Conservation (phyloP, 2,888 invertebrate genomes). For the Microplitis manilae region DNA sequence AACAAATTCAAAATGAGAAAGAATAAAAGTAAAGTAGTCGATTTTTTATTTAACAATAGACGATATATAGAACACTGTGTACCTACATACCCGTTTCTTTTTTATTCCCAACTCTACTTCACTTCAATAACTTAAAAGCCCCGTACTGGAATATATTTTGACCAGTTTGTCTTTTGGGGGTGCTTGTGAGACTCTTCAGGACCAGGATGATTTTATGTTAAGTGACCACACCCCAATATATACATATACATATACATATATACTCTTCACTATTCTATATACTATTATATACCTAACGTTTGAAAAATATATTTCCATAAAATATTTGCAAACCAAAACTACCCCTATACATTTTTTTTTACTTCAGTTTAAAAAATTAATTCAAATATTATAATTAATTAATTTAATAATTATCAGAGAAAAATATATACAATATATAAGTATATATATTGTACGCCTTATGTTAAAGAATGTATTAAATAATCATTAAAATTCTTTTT, state of each 20-base stretch:
- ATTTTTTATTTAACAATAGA: background rate
- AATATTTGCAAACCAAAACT: background rate
- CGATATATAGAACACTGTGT: background rate
- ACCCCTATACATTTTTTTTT: too few species aligned
- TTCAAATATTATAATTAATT: too few species aligned
- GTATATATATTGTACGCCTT: too few species aligned
- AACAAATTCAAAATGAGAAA: background rate
- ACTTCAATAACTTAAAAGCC: background rate
- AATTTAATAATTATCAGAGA: too few species aligned
- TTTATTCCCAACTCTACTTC: background rate
- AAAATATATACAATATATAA: too few species aligned
- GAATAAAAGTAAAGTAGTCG: background rate
- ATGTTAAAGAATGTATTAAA: too few species aligned
- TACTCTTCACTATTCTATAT: background rate
- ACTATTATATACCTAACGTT: background rate
- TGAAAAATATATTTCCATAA: background rate
- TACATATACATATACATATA: background rate
- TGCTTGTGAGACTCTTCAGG: background rate
- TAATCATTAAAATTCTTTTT: too few species aligned
- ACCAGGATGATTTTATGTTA: background rate
- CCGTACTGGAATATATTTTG: background rate
- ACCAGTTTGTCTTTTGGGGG: background rate
- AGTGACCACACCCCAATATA: background rate
- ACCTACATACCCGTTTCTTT: background rate
- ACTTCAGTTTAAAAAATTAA: too few species aligned